Evolutionary conservation across 2,797 vertebrate genomes (phyloP), one percentile per base, ranked within the genome.

Genomic region (Rhinella marina): DNA sequence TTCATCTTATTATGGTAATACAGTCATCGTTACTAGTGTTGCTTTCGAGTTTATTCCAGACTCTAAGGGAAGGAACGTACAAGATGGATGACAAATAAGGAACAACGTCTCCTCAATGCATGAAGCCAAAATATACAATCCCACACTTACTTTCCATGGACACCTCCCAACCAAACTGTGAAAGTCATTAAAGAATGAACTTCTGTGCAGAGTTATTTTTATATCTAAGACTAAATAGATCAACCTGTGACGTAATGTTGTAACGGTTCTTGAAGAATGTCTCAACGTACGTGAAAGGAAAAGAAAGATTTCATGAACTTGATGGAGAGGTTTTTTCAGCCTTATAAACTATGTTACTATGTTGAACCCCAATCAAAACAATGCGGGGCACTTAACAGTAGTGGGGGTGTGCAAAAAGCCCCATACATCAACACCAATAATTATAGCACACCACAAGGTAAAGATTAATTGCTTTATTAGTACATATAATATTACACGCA

Each of bases 81-180:
- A 54, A 57, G 50, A 78, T 62, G 50, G 6, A 52, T 17, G 17
- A 77, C 21, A 25, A 85, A 84, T 12, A 13, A 41, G 21, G n/a
- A 54, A 56, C 79, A 73, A 70, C 70, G 41, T 41, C 62, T 84
- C 19, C 23, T 80, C n/a, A 52, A 62, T 27, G 56, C 52, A 17
- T 29, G 17, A 56, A 61, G 79, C 72, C 72, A 83, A 83, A 41
- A 78, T 66, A 76, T 82, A 76, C 70, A 87, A 82, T 82, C 81
- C 27, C 48, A 82, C 66, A 83, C 27, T 84, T 68, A 83, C 72
- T 88, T 88, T 88, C 86, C 81, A 61, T n/a, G 73, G 50, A 80
- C 81, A 88, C 81, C 70, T 70, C 68, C 82, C 82, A 54, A n/a
- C 87, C 64, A 59, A 84, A 84, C 87, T 84, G 87, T n/a, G 78